A percentile compares a stretch with the other conserved stretches of the same genome.
Conservation (phyloP, 2,113 vertebrate species). For the Himantopus leucocephalus region DNA sequence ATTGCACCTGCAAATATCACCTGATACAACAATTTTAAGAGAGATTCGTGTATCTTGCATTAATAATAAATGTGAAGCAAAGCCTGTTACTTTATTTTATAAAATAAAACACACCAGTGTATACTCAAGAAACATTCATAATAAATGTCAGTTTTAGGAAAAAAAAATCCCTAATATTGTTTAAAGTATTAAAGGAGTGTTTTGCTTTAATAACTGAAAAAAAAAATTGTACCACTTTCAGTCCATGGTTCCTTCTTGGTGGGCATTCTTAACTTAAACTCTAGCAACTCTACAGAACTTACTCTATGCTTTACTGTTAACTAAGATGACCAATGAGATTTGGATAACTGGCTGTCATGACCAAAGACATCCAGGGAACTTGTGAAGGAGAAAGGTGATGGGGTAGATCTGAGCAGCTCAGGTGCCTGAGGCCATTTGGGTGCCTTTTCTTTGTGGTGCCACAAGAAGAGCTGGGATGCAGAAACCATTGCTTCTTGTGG, state of each 20-base stretch:
- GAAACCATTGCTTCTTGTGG: neutral
- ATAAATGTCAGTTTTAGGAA: neutral
- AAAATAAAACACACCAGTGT: conserved; percentile 31
- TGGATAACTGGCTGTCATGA: neutral
- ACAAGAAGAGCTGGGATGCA: neutral
- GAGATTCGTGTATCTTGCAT: conserved; percentile 50
- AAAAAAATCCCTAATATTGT: neutral
- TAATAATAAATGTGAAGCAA: conserved; percentile 65
- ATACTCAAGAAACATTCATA: conserved; percentile 45
- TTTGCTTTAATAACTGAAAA: neutral
- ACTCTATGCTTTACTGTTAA: neutral
- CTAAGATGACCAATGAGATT: neutral
- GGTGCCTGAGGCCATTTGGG: neutral
- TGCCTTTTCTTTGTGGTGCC: neutral
- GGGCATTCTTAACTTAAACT: neutral
- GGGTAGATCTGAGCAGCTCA: neutral
- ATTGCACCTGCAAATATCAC: conserved; percentile 54
- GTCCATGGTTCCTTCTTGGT: neutral
- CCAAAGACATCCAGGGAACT: neutral
- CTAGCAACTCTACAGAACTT: neutral
- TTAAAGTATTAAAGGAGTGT: neutral
- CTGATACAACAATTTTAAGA: conserved; percentile 49
- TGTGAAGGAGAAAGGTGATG: neutral
- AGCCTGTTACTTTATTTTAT: conserved; percentile 47
- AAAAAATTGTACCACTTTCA: neutral